phyloP scores from a whole-genome alignment of 1,140 invertebrate species.

The Samia ricini region DNA sequence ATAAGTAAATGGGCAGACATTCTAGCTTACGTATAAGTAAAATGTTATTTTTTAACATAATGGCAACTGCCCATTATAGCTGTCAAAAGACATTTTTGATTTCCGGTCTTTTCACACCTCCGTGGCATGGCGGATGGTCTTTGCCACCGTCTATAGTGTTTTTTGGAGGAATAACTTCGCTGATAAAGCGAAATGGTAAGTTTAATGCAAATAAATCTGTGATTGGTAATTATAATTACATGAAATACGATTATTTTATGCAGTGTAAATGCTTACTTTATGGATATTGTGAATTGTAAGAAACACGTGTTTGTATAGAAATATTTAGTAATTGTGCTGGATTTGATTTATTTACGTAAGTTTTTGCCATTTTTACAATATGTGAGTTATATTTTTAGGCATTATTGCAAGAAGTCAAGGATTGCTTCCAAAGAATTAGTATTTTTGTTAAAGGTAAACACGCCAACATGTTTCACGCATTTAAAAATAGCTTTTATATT shows the following conservation, averaged over 20 bases:
- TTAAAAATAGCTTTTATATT: too few species aligned
- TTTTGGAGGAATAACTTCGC: slow-evolving; percentile 71
- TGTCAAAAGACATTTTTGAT: slow-evolving; percentile 49
- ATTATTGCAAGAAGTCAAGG: neutral
- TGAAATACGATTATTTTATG: slow-evolving; percentile 26
- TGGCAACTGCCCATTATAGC: slow-evolving; percentile 52
- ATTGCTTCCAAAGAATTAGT: too few species aligned
- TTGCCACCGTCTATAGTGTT: slow-evolving; percentile 67
- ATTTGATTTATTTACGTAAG: slow-evolving; percentile 8
- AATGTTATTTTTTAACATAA: slow-evolving; percentile 19
- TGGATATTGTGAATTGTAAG: slow-evolving; percentile 18
- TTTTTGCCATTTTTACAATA: neutral
- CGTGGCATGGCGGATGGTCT: slow-evolving; percentile 78
- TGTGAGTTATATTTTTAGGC: neutral
- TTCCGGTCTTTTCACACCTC: slow-evolving; percentile 77
- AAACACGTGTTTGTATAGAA: slow-evolving; percentile 60
- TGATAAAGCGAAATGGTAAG: slow-evolving; percentile 76
- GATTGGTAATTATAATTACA: slow-evolving; percentile 19
- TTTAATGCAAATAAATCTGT: slow-evolving; percentile 27
- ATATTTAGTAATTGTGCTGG: slow-evolving; percentile 29
- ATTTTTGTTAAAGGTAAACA: too few species aligned
- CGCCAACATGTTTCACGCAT: neutral
- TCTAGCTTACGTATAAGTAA: too few species aligned
- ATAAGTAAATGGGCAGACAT: neutral
- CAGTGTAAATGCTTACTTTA: slow-evolving; percentile 44